Evolutionary conservation across 1,140 invertebrate genomes (phyloP), one percentile per base, ranked within the genome.

Genomic region (Dendrolimus kikuchii): DNA sequence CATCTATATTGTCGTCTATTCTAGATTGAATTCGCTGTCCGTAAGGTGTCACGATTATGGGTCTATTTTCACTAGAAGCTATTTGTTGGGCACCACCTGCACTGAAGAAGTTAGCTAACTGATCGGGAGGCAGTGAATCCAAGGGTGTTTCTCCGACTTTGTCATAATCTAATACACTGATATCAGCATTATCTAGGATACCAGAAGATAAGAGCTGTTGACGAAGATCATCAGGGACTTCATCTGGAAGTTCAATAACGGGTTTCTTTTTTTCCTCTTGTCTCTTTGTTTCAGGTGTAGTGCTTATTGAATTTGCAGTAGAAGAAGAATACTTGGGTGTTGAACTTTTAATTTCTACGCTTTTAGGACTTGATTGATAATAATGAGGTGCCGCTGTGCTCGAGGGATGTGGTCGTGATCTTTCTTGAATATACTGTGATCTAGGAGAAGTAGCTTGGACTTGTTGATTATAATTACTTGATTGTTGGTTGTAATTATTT

Each of bases 71-170:
- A 65, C 93, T 94, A 43, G 91, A 90, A 5, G 92, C 89, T 52
- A 92, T 87, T 81, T 92, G 91, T 52, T 92, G 89, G 4, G 87
- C 92, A 51, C 93, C 92, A 39, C 93, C 94, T 7, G 92, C 92
- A 9, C 92, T 91, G 65, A 94, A 95, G 71, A 95, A 94, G 73
- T 95, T 94, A 23, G 93, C 93, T 51, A 96, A 76, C 53, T 95
- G 94, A 73, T 95, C 94, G 7, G 94, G 94, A n/a, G 94, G 94
- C 48, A 96, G 79, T 58, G 92, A 94, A 61, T 95, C 94, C 46
- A 95, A 88, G 6, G 94, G 91, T 54, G 94, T 95, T 66, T 95
- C 94, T n/a, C 94, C 94, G 40, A 95, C 91, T 88, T 96, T 96
- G 70, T 95, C 94, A 60, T 95, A 95, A 79, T 95, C 93, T 40